Base-by-base conservation (phyloP, 1,140 invertebrate genomes). In the Drosophila setifemur region DNA sequence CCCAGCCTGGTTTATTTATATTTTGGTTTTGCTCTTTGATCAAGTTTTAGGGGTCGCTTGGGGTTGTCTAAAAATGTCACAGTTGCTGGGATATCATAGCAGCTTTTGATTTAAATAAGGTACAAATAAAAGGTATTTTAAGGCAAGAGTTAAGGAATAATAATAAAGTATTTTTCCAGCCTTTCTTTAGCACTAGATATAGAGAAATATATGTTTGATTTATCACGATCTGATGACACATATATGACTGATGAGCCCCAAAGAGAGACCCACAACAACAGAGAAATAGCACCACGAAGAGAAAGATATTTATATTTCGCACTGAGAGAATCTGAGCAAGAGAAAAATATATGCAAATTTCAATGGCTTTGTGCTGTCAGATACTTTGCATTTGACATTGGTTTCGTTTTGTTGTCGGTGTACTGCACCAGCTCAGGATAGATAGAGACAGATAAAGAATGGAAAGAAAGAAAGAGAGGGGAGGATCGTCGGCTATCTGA, bases 351-450 rank as follows among this genome's bases (percentile, higher is more conserved):
- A 57, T 57, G 53, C 53, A 57, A 57, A 57, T 57, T 57, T 35
- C 28, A 25, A 12, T 53, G 19, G 14, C 28, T 33, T 33, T 52
- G 28, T 50, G 28, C 21, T 50, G 44, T 33, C 28, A 18, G 7
- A 33, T 55, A 35, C 19, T 57, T 54, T 37, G 54, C 54, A 57
- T 64, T 11, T 64, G 55, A 23, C 60, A 64, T 64, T 64, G 60
- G 60, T 21, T 48, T 42, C 11, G 19, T 19, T 43, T 31, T 43
- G 44, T 43, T 67, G 26, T 53, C 58, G 57, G 9, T 5, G 33
- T 16, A 18, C 6, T 18, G 23, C 11, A n/a, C n/a, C n/a, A n/a
- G n/a, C n/a, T n/a, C 52, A 49, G 35, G 25, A n/a, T n/a, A n/a
- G 11, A 29, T 28, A 6, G 25, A 58, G 33, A 25, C 23, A 29